A percentile compares a stretch with the other conserved stretches of the same genome.
Conservation (phyloP, 2,888 invertebrate genomes). For the Dicyrtomina minuta region DNA sequence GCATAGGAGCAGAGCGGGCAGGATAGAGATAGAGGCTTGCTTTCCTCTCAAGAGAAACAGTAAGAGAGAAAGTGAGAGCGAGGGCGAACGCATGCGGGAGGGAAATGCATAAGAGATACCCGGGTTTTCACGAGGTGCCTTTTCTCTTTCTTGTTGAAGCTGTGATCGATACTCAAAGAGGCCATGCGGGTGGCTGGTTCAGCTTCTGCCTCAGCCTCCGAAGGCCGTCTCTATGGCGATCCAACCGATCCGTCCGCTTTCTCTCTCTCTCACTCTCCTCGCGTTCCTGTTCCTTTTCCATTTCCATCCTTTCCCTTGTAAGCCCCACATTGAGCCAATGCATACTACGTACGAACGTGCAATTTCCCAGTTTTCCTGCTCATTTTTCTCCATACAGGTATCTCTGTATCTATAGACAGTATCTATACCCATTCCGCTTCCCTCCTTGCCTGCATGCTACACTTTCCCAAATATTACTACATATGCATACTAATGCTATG, state of each 20-base stretch:
- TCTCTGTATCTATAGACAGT: neutral
- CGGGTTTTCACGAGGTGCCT: constrained; percentile 33
- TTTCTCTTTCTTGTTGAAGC: constrained; percentile 30
- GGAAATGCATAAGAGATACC: constrained; percentile 36
- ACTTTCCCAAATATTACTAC: constrained; percentile 5
- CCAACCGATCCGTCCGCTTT: constrained; percentile 36
- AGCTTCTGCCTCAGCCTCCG: constrained; percentile 49
- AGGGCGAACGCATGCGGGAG: constrained; percentile 29
- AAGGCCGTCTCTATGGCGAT: constrained; percentile 54
- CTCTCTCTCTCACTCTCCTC: constrained; percentile 33
- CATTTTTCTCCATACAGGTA: neutral
- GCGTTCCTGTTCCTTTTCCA: constrained; percentile 33
- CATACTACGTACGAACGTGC: constrained; percentile 29
- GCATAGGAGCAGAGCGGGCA: too few species aligned
- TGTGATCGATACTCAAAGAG: constrained; percentile 54
- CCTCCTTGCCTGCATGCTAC: neutral
- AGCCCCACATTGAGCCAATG: constrained; percentile 29
- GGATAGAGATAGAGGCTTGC: too few species aligned
- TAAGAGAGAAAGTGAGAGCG: constrained; percentile 9
- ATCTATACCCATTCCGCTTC: neutral
- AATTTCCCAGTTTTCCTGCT: constrained; percentile 1
- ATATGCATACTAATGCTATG: constrained; percentile 27
- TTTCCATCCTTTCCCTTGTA: constrained; percentile 31
- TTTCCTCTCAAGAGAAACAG: neutral
- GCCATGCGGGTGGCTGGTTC: constrained; percentile 51